Conservation (phyloP, 2,797 vertebrate species). For the Rhinella marina region DNA sequence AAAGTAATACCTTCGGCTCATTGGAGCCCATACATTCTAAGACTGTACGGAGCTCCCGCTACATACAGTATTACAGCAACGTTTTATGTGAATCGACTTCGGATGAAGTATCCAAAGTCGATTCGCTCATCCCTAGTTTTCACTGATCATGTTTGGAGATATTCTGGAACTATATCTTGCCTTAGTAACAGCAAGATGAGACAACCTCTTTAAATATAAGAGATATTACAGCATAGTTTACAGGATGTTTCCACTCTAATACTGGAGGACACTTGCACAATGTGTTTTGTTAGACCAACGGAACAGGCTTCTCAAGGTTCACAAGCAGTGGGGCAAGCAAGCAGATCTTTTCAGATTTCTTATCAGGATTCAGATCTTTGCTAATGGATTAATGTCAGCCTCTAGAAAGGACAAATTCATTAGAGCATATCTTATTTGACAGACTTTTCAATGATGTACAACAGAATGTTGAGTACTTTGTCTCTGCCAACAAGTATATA, state of each 20-base stretch:
- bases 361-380: constrained; percentile 8
- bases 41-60: no score
- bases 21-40: no score
- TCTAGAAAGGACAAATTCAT: background rate
- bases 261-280: background rate
- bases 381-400: constrained; percentile 15
- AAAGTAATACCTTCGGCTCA: no score
- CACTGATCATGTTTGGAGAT: no score
- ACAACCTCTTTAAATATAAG: background rate
- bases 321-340: constrained; percentile 24
- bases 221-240: background rate
- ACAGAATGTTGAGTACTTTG: background rate
- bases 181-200: no score
- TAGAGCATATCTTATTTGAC: constrained; percentile 1
- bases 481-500: background rate
- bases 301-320: constrained; percentile 10
- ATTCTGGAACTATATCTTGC: no score
- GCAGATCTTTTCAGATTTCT: constrained; percentile 9
- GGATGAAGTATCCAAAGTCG: no score
- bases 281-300: background rate
- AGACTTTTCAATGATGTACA: background rate
- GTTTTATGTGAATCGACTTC: no score
- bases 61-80: no score
- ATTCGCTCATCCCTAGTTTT: no score
- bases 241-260: background rate